Evolutionary conservation across 2,888 invertebrate genomes (phyloP).

Genomic region (Nephrotoma flavescens): DNA sequence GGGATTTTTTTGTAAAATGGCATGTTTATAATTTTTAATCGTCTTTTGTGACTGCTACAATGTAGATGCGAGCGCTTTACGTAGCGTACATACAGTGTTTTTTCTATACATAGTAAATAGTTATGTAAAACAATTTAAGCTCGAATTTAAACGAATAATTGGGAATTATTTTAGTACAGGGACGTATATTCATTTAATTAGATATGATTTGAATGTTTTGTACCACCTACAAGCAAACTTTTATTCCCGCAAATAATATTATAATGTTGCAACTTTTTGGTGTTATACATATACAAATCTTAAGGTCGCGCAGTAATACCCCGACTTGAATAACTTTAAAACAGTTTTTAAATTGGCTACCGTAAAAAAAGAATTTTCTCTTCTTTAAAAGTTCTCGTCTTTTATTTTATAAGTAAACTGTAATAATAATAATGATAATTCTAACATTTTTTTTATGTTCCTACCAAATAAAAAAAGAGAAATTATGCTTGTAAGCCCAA

Average conservation of each 20-base stretch:
- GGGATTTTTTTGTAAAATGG: neutral
- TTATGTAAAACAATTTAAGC: neutral
- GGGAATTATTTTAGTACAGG: neutral
- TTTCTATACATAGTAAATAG: neutral
- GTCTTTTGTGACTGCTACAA: neutral
- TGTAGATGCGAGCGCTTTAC: neutral
- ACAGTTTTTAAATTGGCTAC: neutral
- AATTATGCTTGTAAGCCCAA: neutral
- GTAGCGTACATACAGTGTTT: neutral
- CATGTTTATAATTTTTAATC: neutral
- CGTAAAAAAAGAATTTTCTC: neutral
- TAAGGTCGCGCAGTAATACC: neutral
- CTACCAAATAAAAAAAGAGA: neutral
- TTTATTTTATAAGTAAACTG: neutral
- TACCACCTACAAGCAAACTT: neutral
- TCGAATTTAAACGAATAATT: neutral
- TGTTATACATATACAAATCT: neutral
- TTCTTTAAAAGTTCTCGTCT: neutral
- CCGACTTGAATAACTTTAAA: neutral
- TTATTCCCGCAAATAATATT: neutral
- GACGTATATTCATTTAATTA: neutral
- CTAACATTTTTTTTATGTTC: neutral
- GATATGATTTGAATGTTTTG: neutral
- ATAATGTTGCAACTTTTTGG: neutral
- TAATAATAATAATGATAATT: neutral